These are phyloP conservation scores for Bucorvus abyssinicus DNA, from an alignment of 2,797 vertebrate genomes.

Conservation along the genomic window DNA sequence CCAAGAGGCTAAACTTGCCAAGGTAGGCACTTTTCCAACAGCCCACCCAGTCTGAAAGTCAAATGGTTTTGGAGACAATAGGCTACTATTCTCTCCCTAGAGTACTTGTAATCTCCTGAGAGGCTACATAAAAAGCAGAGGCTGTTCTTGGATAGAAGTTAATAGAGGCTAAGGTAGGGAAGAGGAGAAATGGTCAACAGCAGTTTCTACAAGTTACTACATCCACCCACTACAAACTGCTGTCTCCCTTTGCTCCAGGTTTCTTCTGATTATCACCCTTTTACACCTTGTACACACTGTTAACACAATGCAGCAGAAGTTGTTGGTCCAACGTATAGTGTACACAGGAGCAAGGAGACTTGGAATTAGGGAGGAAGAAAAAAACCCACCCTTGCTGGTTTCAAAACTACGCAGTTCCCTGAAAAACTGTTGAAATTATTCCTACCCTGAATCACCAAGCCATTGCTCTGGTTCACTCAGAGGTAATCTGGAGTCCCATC, in stretches of 20 bases:
- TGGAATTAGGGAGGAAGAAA: background rate
- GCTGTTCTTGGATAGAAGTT: background rate
- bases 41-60: background rate
- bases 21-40: background rate
- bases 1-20: background rate
- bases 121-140: background rate
- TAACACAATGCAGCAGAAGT: background rate
- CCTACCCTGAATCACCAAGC: background rate
- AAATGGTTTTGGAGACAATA: background rate
- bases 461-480: constrained; percentile 1
- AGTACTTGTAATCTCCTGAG: constrained; percentile 21
- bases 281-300: background rate
- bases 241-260: background rate
- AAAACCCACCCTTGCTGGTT: background rate
- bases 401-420: background rate
- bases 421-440: background rate
- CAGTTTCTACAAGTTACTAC: background rate
- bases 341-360: background rate
- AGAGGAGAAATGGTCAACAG: background rate
- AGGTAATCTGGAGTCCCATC: constrained; percentile 1
- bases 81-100: background rate
- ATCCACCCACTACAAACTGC: background rate
- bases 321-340: background rate
- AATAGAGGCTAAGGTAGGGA: background rate
- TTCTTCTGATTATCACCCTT: background rate